Evolutionary conservation across 35 echinoderm and acorn worm genomes (phyloP), one percentile per base, ranked within the genome.

Genomic region (Diadema setosum): DNA sequence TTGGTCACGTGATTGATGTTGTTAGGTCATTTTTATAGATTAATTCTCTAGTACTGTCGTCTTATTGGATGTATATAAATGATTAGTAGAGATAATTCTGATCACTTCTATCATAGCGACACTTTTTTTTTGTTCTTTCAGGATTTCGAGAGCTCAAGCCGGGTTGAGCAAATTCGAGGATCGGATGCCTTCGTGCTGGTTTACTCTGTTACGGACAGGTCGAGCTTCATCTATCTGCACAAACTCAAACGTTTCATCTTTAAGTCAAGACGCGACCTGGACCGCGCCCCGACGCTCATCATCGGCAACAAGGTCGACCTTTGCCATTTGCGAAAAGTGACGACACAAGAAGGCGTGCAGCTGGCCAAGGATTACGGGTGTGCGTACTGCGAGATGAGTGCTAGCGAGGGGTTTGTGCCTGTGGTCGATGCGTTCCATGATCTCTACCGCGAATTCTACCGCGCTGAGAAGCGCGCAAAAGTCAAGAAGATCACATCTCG

Each of bases 281-380:
- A 96, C 26, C 84, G 69, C 48, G 44, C 70, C 3, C 91, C 91
- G 35, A 65, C 91, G 23, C 37, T 97, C 4, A 44, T 97, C 18
- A 70, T 97, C 14, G 94, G 86, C 2, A 97, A 97, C 84, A 97
- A 97, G 42, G 81, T 69, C 14, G 95, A 97, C 70, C 69, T 97
- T 17, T 97, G 91, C 36, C 95, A 97, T 56, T 70, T 97, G 2
- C 39, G 95, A 37, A 91, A 49, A 45, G 84, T 97, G 18, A 61
- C 83, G 0, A 61, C 87, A 17, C 82, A 58, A 57, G 95, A 97
- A 46, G 95, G 95, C 42, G 95, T 88, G 15, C 35, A 86, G 2
- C 80, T 97, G 18, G 95, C 95, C 17, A 97, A 90, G 88, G 95
- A 97, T 82, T 83, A 92, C 7, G 88, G 95, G 25, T 89, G 87